These are phyloP conservation scores for Gobionotothen gibberifrons DNA, from an alignment of 2,797 vertebrate genomes.

Conservation along the genomic window DNA sequence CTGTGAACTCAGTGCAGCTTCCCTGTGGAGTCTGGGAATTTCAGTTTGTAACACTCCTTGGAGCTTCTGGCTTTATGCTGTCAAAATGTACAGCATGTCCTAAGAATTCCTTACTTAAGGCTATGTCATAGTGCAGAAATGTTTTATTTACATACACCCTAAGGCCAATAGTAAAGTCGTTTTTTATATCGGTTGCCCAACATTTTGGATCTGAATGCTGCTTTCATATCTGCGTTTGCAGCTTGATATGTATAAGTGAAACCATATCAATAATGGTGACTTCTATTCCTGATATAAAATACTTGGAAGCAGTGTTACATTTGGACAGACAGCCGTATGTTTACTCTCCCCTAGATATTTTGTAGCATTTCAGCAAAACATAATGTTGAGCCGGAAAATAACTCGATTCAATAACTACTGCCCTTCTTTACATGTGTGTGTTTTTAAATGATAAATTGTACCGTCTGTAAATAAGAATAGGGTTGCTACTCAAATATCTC, in stretches of 20 bases:
- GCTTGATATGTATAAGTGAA: constrained; percentile 7
- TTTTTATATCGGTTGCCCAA: too few relatives aligned
- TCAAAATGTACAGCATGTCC: constrained; percentile 1
- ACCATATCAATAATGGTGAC: not conserved
- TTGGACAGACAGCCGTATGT: constrained; percentile 21
- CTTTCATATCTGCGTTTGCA: not conserved
- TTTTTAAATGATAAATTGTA: constrained; percentile 11
- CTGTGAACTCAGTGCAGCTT: constrained; percentile 35
- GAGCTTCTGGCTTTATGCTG: not conserved
- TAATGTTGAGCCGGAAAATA: constrained; percentile 9
- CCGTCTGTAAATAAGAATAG: constrained; percentile 12
- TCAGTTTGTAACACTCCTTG: constrained; percentile 24
- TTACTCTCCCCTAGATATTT: constrained; percentile 19
- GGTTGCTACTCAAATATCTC: constrained; percentile 10
- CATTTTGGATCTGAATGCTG: not conserved
- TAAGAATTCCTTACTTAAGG: not conserved
- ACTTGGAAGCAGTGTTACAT: constrained; percentile 45
- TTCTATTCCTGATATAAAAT: constrained; percentile 14
- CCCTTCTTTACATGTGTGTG: not conserved
- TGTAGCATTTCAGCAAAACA: constrained; percentile 13
- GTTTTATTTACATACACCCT: constrained; percentile 12
- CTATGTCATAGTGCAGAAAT: not conserved
- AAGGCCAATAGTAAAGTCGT: not conserved
- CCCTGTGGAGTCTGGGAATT: constrained; percentile 19
- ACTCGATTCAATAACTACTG: constrained; percentile 16